Conservation (phyloP, 2,113 vertebrate species). For the Proterorhinus semilunaris region DNA sequence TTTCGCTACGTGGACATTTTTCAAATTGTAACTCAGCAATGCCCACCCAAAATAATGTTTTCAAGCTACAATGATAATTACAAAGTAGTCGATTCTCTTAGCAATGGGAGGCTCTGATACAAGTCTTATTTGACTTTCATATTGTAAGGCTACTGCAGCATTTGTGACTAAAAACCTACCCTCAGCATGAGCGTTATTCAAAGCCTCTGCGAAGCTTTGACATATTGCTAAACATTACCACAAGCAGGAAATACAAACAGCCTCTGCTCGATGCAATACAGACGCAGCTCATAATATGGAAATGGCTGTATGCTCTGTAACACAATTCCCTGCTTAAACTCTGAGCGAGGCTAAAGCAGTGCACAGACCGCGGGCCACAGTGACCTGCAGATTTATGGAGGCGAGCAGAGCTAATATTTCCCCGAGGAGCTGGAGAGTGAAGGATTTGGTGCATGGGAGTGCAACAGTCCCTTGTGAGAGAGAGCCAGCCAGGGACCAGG, state of each 20-base stretch:
- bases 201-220: slow-evolving; percentile 4
- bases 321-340: neutral
- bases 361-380: neutral
- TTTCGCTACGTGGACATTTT: too few species aligned
- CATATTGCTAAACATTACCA: neutral
- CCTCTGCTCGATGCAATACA: neutral
- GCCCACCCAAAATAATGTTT: too few species aligned
- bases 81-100: too few species aligned
- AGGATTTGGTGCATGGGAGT: slow-evolving; percentile 6
- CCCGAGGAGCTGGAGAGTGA: slow-evolving; percentile 6
- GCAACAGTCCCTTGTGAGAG: neutral
- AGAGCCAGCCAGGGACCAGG: neutral
- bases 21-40: too few species aligned
- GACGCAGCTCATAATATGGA: neutral
- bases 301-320: neutral
- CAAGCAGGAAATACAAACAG: neutral
- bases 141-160: neutral
- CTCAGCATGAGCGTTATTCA: slow-evolving; percentile 18
- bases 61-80: too few species aligned
- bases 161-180: slow-evolving; percentile 25
- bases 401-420: slow-evolving; percentile 10
- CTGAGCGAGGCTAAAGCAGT: neutral
- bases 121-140: neutral
- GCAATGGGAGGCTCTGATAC: too few species aligned
- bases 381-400: slow-evolving; percentile 12